phyloP scores from a whole-genome alignment of 64 coral and sea anemone species.

The Trachythela sp. region DNA sequence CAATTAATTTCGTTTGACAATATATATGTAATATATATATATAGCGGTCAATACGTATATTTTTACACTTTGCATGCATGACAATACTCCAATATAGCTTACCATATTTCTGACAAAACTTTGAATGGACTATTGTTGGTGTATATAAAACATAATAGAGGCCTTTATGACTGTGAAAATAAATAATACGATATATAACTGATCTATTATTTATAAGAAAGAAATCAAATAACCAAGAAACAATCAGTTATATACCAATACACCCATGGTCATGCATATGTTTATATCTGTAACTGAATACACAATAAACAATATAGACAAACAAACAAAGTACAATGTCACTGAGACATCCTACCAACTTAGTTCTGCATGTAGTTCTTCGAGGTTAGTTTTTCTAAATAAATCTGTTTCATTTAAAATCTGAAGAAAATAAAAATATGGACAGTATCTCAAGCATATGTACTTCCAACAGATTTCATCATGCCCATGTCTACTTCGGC shows the following conservation, averaged over 20 bases:
- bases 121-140: neutral
- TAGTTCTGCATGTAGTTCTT: neutral
- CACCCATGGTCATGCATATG: too few relatives aligned
- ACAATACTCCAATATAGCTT: too few relatives aligned
- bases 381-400: neutral
- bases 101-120: neutral
- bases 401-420: neutral
- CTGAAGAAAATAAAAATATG: too few relatives aligned
- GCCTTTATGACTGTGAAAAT: neutral
- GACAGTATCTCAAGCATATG: too few relatives aligned
- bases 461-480: too few relatives aligned
- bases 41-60: neutral
- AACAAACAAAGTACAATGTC: neutral
- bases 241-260: neutral
- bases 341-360: neutral
- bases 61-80: too few relatives aligned
- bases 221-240: neutral
- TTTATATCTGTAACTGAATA: too few relatives aligned
- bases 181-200: neutral
- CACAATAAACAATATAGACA: too few relatives aligned
- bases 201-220: neutral
- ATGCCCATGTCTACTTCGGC: too few relatives aligned
- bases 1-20: neutral
- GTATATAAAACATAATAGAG: constrained; percentile 11
- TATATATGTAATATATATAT: neutral